These are phyloP conservation scores for Pseudorasbora parva DNA, from an alignment of 2,113 vertebrate species.

Conservation along the genomic window DNA sequence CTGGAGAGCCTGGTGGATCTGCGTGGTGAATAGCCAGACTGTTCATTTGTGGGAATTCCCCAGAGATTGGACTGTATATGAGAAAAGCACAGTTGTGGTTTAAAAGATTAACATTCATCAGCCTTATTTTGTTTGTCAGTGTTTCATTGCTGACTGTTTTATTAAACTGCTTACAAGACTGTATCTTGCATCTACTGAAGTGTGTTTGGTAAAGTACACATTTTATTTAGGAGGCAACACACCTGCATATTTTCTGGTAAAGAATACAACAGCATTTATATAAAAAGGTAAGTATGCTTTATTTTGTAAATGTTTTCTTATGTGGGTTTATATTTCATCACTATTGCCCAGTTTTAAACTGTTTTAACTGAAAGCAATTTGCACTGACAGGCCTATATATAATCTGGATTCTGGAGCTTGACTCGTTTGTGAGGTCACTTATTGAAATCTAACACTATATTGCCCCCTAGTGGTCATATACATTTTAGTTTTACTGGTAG, in stretches of 20 bases:
- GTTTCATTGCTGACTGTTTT: neutral
- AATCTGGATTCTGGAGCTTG: neutral
- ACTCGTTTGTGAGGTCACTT: neutral
- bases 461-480: neutral
- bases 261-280: neutral
- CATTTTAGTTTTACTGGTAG: neutral
- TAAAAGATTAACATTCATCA: neutral
- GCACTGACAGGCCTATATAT: no score
- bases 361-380: neutral
- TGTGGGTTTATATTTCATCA: neutral
- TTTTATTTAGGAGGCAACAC: neutral
- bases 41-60: neutral
- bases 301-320: neutral
- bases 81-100: neutral
- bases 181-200: no score
- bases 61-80: neutral
- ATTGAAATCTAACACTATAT: neutral
- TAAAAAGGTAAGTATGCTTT: neutral
- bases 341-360: neutral
- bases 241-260: neutral
- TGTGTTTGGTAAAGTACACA: no score
- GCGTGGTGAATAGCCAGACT: conserved; percentile 17
- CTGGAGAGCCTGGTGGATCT: conserved; percentile 36
- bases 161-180: neutral
- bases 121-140: neutral